Base-by-base conservation (phyloP, 2,113 vertebrate species). In the Calidris pugnax region DNA sequence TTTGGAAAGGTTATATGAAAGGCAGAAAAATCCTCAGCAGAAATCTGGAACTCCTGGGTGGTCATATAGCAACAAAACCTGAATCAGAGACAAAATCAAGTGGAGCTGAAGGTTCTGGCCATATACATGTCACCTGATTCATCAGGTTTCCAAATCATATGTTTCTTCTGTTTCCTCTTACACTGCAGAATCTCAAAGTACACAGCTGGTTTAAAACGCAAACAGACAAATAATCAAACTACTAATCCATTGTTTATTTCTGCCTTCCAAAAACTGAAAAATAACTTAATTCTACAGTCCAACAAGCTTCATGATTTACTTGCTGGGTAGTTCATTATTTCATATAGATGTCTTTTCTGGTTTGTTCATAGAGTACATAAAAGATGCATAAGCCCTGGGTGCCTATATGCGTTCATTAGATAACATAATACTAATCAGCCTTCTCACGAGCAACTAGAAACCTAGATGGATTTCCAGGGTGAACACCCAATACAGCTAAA, bases 381-480 rank as follows among this genome's bases (percentile, higher is more conserved):
- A 98, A 97, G 62, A 97, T 97, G 93, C 56, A 97, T 97, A 77
- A 96, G 90, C 60, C 77, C 39, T 94, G 17, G 3, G 79, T 74
- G 47, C 14, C 93, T 64, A 81, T 85, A 93, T 35, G 66, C 6
- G 62, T 69, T 91, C 96, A 97, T 96, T 93, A 97, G 97, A 92
- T 93, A 96, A 97, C 92, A 81, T 93, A 95, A 97, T 64, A 93
- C 88, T 90, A 92, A 94, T 95, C 93, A 95, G 87, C 93, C 92
- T 90, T 87, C 88, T 94, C 67, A 93, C 33, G 16, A 90, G 80
- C 95, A 97, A 96, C 95, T 53, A 87, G 78, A 94, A 96, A 92
- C 73, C 59, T 62, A 95, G 84, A 57, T 85, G 75, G 76, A 80
- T 96, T 97, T 97, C 77, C 72, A 94, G 90, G 35, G 57, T 75